Base-by-base conservation (phyloP, 2,113 vertebrate species). In the Typhlomys cinereus region DNA sequence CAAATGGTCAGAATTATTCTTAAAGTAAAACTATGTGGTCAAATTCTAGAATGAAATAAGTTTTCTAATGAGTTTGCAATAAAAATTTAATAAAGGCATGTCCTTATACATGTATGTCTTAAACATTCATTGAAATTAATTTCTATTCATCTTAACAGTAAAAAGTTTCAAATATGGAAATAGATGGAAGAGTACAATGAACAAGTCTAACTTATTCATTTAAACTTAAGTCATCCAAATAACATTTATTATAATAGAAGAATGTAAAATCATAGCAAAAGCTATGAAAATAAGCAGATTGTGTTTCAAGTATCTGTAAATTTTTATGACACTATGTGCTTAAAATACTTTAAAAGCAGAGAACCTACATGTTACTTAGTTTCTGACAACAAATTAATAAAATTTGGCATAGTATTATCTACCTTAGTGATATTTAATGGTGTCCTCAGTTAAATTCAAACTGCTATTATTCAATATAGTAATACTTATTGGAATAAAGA, bases 381-480 rank as follows among this genome's bases (percentile, higher is more conserved):
- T 82, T 84, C n/a, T n/a, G n/a, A 61, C 85, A 48, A 91, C 88
- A 96, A 95, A 92, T 94, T 95, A 89, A 93, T 88, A 90, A 96
- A 97, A 95, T 97, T 97, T 95, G 81, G 79, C 96, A 91, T 97
- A 92, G 64, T 74, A 85, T 61, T 96, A 96, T 95, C 96, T 96
- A 95, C 54, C 88, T 95, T 4, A 2, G 92, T 93, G 90, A 85
- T 96, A 93, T 96, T 96, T 97, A 88, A 67, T 74, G 89, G 17
- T 89, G 50, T 57, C 2, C 94, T 97, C 89, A 93, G 57, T 93
- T 94, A 94, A 96, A 88, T 94, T 95, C 5, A 90, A 96, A 95
- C 71, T 88, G 93, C 94, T 94, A 80, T 93, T 94, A 98, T 97
- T 96, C 94, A 98, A 81, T 97, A 96, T 93, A 92, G 89, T 94